Conservation (phyloP, 2,113 vertebrate species). For the Oryzias celebensis region DNA sequence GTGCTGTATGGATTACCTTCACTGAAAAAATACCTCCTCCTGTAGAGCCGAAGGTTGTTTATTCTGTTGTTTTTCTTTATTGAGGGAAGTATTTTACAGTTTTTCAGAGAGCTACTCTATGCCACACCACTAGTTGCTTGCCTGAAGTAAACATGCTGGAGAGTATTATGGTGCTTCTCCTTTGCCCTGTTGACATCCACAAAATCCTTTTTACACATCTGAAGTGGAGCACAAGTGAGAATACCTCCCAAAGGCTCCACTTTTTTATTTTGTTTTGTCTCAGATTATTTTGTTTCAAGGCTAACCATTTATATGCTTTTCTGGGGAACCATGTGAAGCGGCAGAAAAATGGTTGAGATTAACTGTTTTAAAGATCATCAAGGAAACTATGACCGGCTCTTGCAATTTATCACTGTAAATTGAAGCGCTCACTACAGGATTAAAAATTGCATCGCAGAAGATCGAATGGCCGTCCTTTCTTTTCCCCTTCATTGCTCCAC, state of each 20-base stretch:
- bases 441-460: conserved; percentile 26
- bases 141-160: conserved; percentile 69
- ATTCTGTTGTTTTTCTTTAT: conserved; percentile 18
- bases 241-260: conserved; percentile 55
- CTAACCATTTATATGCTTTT: conserved; percentile 46
- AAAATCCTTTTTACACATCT: conserved; percentile 68
- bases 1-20: no score
- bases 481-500: conserved; percentile 52
- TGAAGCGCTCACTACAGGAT: conserved; percentile 10
- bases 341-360: conserved; percentile 40
- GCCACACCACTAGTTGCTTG: conserved; percentile 56
- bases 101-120: conserved; percentile 54
- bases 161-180: conserved; percentile 67
- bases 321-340: conserved; percentile 35
- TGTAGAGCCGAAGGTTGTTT: no score
- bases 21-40: no score
- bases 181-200: conserved; percentile 65
- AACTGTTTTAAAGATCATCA: conserved; percentile 5
- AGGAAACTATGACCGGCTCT: not conserved
- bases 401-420: conserved; percentile 9
- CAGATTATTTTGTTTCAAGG: conserved; percentile 43
- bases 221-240: conserved; percentile 63
- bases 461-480: conserved; percentile 4
- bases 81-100: conserved; percentile 29
- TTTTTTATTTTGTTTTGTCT: conserved; percentile 45